phyloP scores from a whole-genome alignment of 2,888 invertebrate species.

The Prosopocoilus inquinatus region DNA sequence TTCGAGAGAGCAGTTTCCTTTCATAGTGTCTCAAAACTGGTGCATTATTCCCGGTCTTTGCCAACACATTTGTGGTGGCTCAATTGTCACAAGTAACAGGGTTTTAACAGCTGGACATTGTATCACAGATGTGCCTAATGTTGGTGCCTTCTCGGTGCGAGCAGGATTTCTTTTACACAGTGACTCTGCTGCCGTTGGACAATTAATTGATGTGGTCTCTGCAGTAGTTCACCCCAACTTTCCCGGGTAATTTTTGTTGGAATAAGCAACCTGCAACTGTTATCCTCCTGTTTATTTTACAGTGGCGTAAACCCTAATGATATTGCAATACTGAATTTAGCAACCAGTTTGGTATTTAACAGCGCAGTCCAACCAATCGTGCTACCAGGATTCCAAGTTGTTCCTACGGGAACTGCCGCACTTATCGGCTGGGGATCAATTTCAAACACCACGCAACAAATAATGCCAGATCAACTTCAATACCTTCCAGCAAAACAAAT shows the following conservation, averaged over 20 bases:
- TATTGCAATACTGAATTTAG: conserved; percentile 52
- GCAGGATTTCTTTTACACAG: conserved; percentile 32
- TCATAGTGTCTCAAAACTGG: conserved; percentile 45
- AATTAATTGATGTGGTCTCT: conserved; percentile 19
- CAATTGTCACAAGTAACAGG: conserved; percentile 44
- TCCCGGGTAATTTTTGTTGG: conserved; percentile 21
- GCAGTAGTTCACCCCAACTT: conserved; percentile 28
- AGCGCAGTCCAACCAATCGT: conserved; percentile 42
- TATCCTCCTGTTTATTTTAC: conserved; percentile 4
- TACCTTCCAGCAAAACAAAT: conserved; percentile 29
- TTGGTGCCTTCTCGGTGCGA: conserved; percentile 20
- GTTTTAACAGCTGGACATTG: conserved; percentile 55
- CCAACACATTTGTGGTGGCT: conserved; percentile 51
- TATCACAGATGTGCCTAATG: conserved; percentile 28
- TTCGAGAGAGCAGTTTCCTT: conserved; percentile 46
- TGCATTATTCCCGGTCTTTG: conserved; percentile 8
- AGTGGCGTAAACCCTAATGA: conserved; percentile 48
- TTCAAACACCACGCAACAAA: conserved; percentile 13
- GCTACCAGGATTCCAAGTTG: conserved; percentile 38
- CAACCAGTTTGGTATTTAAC: conserved; percentile 38
- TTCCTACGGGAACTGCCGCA: conserved; percentile 38
- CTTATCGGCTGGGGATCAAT: conserved; percentile 53
- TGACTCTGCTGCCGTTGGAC: conserved; percentile 24
- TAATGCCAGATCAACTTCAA: conserved; percentile 41
- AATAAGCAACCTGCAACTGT: not conserved